Evolutionary conservation across 2,888 invertebrate species (phyloP).

Genomic region (Caenorhabditis imperialis): DNA sequence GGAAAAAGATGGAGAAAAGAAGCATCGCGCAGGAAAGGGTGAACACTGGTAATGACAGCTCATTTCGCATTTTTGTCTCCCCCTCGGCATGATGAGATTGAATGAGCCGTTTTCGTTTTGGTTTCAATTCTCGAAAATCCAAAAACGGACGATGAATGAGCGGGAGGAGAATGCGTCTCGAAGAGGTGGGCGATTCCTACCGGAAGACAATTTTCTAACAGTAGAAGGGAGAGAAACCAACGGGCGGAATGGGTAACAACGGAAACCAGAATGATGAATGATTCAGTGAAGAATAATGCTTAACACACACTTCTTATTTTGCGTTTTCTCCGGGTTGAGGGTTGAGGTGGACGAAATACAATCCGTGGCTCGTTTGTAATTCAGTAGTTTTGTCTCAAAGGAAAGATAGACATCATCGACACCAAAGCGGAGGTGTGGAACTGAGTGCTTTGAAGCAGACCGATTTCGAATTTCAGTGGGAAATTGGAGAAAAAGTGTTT

Average conservation of each 20-base stretch:
- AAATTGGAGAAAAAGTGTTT: too few species aligned
- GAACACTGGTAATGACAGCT: slow-evolving; percentile 56
- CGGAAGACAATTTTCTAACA: slow-evolving; percentile 60
- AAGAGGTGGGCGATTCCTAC: slow-evolving; percentile 47
- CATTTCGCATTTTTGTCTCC: slow-evolving; percentile 48
- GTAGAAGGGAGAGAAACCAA: slow-evolving; percentile 38
- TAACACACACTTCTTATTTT: slow-evolving; percentile 41
- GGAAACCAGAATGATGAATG: slow-evolving; percentile 61
- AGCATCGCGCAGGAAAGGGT: slow-evolving; percentile 26
- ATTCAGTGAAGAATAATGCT: slow-evolving; percentile 53
- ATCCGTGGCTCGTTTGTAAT: slow-evolving; percentile 35
- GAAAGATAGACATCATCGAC: too few species aligned
- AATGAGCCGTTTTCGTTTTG: too few species aligned
- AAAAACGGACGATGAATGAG: background rate
- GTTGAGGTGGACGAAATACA: slow-evolving; percentile 19
- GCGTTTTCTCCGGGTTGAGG: slow-evolving; percentile 18
- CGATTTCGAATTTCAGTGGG: too few species aligned
- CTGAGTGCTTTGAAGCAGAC: too few species aligned
- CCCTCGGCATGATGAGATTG: too few species aligned
- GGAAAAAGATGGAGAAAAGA: slow-evolving; percentile 7
- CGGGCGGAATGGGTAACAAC: slow-evolving; percentile 56
- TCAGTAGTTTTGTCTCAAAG: slow-evolving; percentile 4
- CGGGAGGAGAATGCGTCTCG: background rate
- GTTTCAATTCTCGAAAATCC: too few species aligned
- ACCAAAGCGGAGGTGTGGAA: too few species aligned